Evolutionary conservation across 2,888 invertebrate genomes (phyloP).

Genomic region (Metacarcinus magister): DNA sequence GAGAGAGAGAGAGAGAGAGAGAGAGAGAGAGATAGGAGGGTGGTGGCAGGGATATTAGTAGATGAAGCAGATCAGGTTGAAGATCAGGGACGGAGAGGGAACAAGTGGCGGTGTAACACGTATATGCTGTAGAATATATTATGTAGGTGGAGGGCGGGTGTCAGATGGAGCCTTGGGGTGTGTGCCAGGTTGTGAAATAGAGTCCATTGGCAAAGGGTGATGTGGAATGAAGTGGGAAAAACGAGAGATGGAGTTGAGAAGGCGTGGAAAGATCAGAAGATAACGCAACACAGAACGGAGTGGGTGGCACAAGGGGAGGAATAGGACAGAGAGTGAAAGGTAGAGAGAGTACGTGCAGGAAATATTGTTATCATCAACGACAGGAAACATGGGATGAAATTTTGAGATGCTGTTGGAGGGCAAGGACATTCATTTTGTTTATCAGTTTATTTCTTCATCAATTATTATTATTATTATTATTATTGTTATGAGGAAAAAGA

Average conservation of each 20-base stretch:
- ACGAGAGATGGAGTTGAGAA: neutral
- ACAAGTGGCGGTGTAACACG: neutral
- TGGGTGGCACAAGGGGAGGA: neutral
- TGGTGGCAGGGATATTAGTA: neutral
- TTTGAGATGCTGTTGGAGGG: neutral
- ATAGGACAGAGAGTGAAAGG: neutral
- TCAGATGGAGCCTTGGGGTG: neutral
- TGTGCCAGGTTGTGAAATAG: neutral
- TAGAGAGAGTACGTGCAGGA: neutral
- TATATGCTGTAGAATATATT: neutral
- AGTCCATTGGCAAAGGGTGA: neutral
- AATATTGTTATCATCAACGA: neutral
- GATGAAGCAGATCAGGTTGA: conserved; percentile 3
- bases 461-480: too few relatives aligned
- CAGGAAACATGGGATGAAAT: neutral
- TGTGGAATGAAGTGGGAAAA: neutral
- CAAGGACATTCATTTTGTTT: too few relatives aligned
- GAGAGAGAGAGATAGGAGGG: neutral
- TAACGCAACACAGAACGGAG: neutral
- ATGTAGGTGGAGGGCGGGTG: neutral
- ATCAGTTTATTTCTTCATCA: too few relatives aligned
- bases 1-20: too few relatives aligned
- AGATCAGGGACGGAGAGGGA: neutral
- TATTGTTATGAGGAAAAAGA: too few relatives aligned
- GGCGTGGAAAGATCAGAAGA: neutral